Conservation (phyloP, 2,113 vertebrate genomes). For the Hirundichthys speculiger region DNA sequence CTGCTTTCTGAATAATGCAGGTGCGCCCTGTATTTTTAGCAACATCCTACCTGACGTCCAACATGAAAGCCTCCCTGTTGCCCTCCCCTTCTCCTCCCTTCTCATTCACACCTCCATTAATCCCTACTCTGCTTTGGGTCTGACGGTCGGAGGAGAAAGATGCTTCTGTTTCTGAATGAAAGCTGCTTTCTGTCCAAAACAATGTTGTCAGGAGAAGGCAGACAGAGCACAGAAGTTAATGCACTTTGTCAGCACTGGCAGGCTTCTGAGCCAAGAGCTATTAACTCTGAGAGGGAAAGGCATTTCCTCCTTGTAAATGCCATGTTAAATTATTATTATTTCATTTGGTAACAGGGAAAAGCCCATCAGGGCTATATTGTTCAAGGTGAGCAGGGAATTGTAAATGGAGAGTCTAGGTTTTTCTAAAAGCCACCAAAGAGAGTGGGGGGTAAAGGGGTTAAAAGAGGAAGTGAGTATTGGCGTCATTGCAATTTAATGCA, state of each 20-base stretch:
- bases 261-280: conserved; percentile 79
- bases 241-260: conserved; percentile 83
- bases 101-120: conserved; percentile 47
- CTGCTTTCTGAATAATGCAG: conserved; percentile 67
- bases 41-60: conserved; percentile 40
- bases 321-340: conserved; percentile 87
- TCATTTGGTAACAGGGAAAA: conserved; percentile 84
- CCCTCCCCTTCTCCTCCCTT: not conserved
- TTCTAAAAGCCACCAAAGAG: conserved; percentile 67
- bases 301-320: conserved; percentile 88
- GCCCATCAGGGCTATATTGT: conserved; percentile 76
- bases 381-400: conserved; percentile 70
- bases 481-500: conserved; percentile 27
- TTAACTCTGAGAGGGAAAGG: conserved; percentile 85
- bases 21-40: conserved; percentile 56
- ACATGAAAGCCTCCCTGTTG: conserved; percentile 26
- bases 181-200: conserved; percentile 69
- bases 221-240: conserved; percentile 80
- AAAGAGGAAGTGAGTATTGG: conserved; percentile 35
- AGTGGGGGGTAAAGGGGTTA: conserved; percentile 21
- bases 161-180: conserved; percentile 75
- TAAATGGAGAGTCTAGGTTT: conserved; percentile 65
- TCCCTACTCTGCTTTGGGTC: conserved; percentile 20
- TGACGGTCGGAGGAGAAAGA: conserved; percentile 52
- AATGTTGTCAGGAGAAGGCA: conserved; percentile 73